Percentiles rank a stretch among this genome's conserved stretches.
phyloP scores from a whole-genome alignment of 2,797 vertebrate genomes.

The Neosilurus hyrtlii region DNA sequence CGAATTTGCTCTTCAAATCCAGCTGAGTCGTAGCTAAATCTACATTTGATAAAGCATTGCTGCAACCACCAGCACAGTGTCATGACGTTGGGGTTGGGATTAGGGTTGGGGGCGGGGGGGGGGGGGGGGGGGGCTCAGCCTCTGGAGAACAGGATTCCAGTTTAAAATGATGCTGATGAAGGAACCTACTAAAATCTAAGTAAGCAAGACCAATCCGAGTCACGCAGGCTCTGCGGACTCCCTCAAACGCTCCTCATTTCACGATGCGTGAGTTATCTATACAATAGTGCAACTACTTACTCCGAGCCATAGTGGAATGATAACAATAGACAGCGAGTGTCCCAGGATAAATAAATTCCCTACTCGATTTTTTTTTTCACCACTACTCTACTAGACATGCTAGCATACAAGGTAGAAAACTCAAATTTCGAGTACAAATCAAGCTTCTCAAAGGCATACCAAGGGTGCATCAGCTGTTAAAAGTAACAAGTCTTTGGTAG shows the following conservation, averaged over 20 bases:
- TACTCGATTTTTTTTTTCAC: neutral
- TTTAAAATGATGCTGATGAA: neutral
- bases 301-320: slow-evolving; percentile 31
- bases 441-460: slow-evolving; percentile 30
- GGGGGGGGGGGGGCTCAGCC: neutral
- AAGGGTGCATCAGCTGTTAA: slow-evolving; percentile 26
- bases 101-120: no score
- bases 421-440: slow-evolving; percentile 21
- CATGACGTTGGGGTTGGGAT: neutral
- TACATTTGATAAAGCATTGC: neutral
- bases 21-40: neutral
- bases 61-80: neutral
- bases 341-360: neutral
- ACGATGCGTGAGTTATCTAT: neutral
- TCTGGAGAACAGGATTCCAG: neutral
- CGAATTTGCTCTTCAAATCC: neutral
- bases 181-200: neutral
- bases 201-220: neutral
- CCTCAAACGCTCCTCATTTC: neutral
- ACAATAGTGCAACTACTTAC: slow-evolving; percentile 34
- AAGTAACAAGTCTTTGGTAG: slow-evolving; percentile 52
- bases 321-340: slow-evolving; percentile 17
- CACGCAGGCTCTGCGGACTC: neutral
- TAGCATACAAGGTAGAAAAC: slow-evolving; percentile 13
- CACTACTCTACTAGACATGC: neutral